Evolutionary conservation across 2,113 vertebrate species (phyloP).

Genomic region (Oncorhynchus nerka): DNA sequence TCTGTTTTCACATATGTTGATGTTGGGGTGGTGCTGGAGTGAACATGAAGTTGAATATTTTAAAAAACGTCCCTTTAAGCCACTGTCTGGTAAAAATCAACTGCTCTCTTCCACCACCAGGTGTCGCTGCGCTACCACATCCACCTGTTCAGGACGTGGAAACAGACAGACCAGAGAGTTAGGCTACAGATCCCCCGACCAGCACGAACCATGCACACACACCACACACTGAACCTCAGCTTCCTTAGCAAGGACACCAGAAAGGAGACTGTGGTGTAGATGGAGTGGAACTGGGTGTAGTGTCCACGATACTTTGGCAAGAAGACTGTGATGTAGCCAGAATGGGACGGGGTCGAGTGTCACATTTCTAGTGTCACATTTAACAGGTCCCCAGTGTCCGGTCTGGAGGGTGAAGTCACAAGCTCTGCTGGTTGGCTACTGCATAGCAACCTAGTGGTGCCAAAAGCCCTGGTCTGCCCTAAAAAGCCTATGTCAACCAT

Average conservation of each 20-base stretch:
- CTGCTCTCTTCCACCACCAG: slow-evolving; percentile 37
- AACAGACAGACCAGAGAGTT: slow-evolving; percentile 59
- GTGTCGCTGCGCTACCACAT: slow-evolving; percentile 68
- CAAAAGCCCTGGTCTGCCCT: too few relatives aligned
- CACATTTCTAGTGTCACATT: too few relatives aligned
- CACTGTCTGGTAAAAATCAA: background rate
- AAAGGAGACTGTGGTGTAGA: slow-evolving; percentile 65
- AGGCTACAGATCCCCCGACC: slow-evolving; percentile 53
- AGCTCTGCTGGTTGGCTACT: too few relatives aligned
- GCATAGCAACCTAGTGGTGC: too few relatives aligned
- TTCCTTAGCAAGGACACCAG: slow-evolving; percentile 46
- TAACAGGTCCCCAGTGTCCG: too few relatives aligned
- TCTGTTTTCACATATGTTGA: too few relatives aligned
- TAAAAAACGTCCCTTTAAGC: too few relatives aligned
- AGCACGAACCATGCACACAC: background rate
- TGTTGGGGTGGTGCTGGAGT: too few relatives aligned
- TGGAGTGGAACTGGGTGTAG: background rate
- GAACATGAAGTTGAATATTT: background rate
- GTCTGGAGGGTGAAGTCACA: too few relatives aligned
- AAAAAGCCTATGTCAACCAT: too few relatives aligned
- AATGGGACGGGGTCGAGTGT: too few relatives aligned
- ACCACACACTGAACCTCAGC: slow-evolving; percentile 16
- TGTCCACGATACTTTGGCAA: background rate
- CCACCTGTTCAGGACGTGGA: slow-evolving; percentile 64
- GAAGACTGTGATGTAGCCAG: background rate